Evolutionary conservation across 2,888 invertebrate species (phyloP), one percentile per base, ranked within the genome.

Genomic region (Omphaloscelis lunosa): DNA sequence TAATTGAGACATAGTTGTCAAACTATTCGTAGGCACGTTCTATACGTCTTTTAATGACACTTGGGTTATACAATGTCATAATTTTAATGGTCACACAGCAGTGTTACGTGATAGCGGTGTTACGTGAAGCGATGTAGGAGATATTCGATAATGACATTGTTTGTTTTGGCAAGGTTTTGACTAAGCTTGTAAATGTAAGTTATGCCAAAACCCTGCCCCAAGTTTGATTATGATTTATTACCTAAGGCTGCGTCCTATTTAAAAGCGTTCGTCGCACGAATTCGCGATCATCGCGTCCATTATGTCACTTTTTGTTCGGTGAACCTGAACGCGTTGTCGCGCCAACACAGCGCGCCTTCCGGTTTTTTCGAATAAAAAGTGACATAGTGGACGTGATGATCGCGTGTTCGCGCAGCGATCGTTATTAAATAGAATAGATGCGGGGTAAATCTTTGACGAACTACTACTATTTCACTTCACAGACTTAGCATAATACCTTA

Each of bases 21-120:
- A 86, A 87, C 85, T 85, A 85, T 86, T 85, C 85, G 74, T 62
- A 67, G 68, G 76, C 85, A 84, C 87, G 87, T 86, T 72, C 67
- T 81, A 71, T 81, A 62, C 85, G 74, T 75, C 76, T 67, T 77
- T 74, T 66, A 76, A 83, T 86, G 84, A 77, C 85, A 86, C 87
- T 84, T 72, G 51, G 66, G 73, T 75, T 75, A 70, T 62, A 77
- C 71, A 86, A 84, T 73, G 67, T 69, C 80, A 84, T 80, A 68
- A 86, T 85, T 86, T 85, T 84, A 85, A 85, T 84, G 85, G 84
- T 58, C 80, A 82, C 72, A 76, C 58, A 61, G 68, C 29, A 45
- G 63, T 51, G n/a, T 56, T 58, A 84, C 59, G 63, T 75, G 63
- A 72, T 69, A 72, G 45, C 53, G 67, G 69, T 62, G 84, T 39